Conservation (phyloP, 2,113 vertebrate genomes). For the Pangasianodon hypophthalmus region DNA sequence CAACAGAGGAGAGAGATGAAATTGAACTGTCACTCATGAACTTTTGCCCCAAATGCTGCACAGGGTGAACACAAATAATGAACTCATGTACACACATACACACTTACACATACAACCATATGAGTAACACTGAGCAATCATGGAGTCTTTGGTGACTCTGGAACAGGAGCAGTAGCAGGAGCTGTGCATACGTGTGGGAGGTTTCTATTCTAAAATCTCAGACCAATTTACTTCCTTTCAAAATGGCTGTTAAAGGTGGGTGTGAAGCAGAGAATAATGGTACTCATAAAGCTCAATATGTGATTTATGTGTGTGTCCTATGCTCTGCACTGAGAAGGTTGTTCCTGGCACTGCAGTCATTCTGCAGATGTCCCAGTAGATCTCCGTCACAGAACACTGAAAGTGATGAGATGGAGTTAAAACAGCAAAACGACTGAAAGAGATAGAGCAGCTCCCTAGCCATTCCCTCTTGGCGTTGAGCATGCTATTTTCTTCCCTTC, state of each 20-base stretch:
- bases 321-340: constrained; percentile 27
- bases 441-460: constrained; percentile 38
- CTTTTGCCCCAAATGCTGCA: neutral
- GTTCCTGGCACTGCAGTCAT: constrained; percentile 41
- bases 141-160: neutral
- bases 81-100: neutral
- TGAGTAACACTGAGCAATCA: neutral
- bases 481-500: constrained; percentile 27
- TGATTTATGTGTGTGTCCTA: constrained; percentile 17
- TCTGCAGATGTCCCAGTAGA: constrained; percentile 45
- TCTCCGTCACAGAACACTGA: constrained; percentile 21
- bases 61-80: neutral
- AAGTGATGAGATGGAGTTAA: constrained; percentile 31
- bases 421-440: constrained; percentile 17
- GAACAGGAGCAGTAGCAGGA: neutral
- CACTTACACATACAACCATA: neutral
- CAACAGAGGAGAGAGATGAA: neutral
- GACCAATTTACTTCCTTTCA: constrained; percentile 11
- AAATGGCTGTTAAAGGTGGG: constrained; percentile 26
- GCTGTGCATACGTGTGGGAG: constrained; percentile 10
- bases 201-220: constrained; percentile 2
- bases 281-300: constrained; percentile 25
- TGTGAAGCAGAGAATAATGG: constrained; percentile 38
- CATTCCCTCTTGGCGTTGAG: constrained; percentile 1
- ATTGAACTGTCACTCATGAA: constrained; percentile 4